Conservation (phyloP, 2,113 vertebrate genomes). For the Plestiodon gilberti region DNA sequence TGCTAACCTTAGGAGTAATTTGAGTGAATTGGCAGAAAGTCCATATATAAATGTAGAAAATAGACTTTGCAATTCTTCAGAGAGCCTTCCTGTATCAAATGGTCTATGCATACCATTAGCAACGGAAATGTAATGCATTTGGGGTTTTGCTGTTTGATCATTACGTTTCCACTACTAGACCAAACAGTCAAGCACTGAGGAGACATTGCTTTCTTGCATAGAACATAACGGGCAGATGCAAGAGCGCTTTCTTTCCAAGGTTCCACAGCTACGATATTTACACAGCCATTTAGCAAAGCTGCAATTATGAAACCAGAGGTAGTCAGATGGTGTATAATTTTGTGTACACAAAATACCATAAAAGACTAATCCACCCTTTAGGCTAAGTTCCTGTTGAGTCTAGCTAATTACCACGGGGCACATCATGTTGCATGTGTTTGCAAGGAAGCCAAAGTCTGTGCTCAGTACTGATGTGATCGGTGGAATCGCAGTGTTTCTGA, state of each 20-base stretch:
- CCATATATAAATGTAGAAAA: too few relatives aligned
- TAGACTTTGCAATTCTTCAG: background rate
- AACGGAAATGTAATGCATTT: background rate
- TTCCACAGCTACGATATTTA: background rate
- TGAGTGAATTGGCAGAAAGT: too few relatives aligned
- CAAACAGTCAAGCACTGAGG: background rate
- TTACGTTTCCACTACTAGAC: background rate
- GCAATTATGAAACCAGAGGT: background rate
- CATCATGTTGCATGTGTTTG: background rate
- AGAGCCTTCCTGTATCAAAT: background rate
- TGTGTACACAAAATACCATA: slow-evolving; percentile 1
- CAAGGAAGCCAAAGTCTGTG: background rate
- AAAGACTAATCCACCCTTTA: slow-evolving; percentile 2
- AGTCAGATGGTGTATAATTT: slow-evolving; percentile 10
- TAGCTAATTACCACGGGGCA: slow-evolving; percentile 6
- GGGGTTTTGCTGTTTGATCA: background rate
- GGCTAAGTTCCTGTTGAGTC: slow-evolving; percentile 8
- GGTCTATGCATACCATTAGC: background rate
- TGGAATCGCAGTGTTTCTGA: background rate
- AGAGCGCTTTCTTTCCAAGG: background rate
- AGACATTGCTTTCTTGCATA: background rate
- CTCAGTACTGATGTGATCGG: background rate
- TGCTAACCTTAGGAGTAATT: background rate
- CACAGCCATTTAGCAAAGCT: slow-evolving; percentile 5
- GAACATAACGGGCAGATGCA: background rate